These are phyloP conservation scores for Glyphotaelius pellucidus DNA, from an alignment of 2,888 invertebrate species.

Conservation along the genomic window DNA sequence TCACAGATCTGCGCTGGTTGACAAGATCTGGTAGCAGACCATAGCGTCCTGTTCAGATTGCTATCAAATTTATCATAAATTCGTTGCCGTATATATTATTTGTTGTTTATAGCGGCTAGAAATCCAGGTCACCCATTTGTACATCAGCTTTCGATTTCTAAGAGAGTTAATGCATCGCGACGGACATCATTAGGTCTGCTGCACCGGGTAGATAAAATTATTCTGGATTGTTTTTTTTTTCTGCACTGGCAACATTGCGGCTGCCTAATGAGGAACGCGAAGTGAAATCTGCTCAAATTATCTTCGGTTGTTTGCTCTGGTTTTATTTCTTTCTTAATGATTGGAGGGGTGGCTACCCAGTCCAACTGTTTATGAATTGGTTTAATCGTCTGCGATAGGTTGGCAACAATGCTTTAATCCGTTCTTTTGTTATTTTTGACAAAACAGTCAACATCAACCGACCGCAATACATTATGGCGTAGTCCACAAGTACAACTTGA, in stretches of 20 bases:
- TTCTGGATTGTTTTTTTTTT: slow-evolving; percentile 33
- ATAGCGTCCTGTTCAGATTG: background rate
- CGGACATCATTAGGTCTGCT: slow-evolving; percentile 15
- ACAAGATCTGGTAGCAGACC: slow-evolving; percentile 6
- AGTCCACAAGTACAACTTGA: background rate
- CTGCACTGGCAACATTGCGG: background rate
- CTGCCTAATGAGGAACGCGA: background rate
- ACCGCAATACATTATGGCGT: background rate
- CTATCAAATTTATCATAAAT: background rate
- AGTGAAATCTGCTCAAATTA: slow-evolving; percentile 9
- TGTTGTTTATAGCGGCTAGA: background rate
- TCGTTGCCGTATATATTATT: background rate
- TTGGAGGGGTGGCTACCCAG: background rate
- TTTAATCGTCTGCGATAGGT: background rate
- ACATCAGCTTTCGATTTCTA: slow-evolving; percentile 14
- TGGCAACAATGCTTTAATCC: background rate
- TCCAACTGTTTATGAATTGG: background rate
- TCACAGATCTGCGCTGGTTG: background rate
- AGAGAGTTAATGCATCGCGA: slow-evolving; percentile 9
- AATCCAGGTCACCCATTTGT: slow-evolving; percentile 30
- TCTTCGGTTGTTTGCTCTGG: background rate
- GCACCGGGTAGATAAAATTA: slow-evolving; percentile 10
- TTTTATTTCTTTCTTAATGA: background rate
- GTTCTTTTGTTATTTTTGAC: background rate
- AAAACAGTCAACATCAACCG: background rate